Percentiles rank a stretch among this genome's conserved stretches.
These are phyloP conservation scores for Myiozetetes cayanensis DNA, from an alignment of 2,113 vertebrate genomes.

Conservation along the genomic window DNA sequence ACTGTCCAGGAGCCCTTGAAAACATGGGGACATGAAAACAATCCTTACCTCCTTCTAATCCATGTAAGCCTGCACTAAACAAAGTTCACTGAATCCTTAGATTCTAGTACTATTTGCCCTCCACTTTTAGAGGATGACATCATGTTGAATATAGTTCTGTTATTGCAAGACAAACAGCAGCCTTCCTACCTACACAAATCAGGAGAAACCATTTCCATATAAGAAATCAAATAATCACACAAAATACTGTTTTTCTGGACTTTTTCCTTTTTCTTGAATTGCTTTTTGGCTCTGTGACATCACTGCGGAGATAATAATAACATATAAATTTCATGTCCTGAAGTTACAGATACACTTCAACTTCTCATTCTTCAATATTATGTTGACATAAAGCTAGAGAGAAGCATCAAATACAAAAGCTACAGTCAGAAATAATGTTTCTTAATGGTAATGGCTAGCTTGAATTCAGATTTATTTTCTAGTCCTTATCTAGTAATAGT, in stretches of 20 bases:
- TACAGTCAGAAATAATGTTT: neutral
- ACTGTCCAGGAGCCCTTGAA: neutral
- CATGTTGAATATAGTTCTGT: neutral
- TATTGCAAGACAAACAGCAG: neutral
- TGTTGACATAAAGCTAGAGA: neutral
- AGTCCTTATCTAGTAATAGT: neutral
- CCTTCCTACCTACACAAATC: neutral
- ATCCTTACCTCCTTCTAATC: neutral
- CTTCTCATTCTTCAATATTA: constrained; percentile 9
- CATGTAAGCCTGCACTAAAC: neutral
- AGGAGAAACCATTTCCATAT: neutral
- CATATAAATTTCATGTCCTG: neutral
- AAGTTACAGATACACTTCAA: neutral
- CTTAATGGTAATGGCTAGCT: neutral
- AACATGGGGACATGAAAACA: neutral
- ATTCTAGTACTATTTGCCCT: neutral
- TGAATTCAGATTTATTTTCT: neutral
- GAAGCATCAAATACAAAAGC: neutral
- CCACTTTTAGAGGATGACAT: neutral
- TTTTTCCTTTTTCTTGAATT: neutral
- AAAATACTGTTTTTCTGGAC: neutral
- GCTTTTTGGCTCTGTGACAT: neutral
- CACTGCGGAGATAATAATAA: neutral
- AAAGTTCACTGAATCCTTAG: neutral
- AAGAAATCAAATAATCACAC: neutral